These are phyloP conservation scores for Meteorus cinctellus DNA, from an alignment of 2,888 invertebrate genomes.

Conservation along the genomic window DNA sequence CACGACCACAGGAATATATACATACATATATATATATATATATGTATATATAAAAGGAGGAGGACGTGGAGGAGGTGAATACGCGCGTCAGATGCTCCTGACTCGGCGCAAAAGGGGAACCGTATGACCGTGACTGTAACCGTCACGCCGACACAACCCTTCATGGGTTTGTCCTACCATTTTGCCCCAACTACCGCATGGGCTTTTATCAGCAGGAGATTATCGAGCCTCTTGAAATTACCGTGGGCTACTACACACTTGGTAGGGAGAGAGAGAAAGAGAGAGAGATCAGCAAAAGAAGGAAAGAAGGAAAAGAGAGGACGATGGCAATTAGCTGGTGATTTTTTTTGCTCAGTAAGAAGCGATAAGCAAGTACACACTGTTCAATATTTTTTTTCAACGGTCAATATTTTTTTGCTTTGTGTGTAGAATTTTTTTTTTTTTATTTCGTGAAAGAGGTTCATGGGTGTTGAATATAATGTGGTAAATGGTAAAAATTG, in stretches of 20 bases:
- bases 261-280: neutral
- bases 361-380: constrained; percentile 11
- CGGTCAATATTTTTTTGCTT: neutral
- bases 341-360: constrained; percentile 23
- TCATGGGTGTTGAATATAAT: neutral
- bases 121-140: constrained; percentile 67
- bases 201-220: constrained; percentile 48
- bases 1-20: constrained; percentile 48
- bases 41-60: neutral
- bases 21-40: constrained; percentile 37
- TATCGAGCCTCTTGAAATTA: constrained; percentile 43
- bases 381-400: constrained; percentile 7
- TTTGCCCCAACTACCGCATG: constrained; percentile 42
- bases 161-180: constrained; percentile 40
- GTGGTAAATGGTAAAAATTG: neutral
- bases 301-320: neutral
- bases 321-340: constrained; percentile 33
- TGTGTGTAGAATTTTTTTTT: neutral
- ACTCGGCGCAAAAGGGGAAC: constrained; percentile 52
- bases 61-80: constrained; percentile 15
- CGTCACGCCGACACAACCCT: constrained; percentile 62
- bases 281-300: neutral
- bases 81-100: constrained; percentile 66
- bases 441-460: neutral
- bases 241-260: constrained; percentile 30